Conservation (phyloP, 2,113 vertebrate genomes). For the Hypanus sabinus region DNA sequence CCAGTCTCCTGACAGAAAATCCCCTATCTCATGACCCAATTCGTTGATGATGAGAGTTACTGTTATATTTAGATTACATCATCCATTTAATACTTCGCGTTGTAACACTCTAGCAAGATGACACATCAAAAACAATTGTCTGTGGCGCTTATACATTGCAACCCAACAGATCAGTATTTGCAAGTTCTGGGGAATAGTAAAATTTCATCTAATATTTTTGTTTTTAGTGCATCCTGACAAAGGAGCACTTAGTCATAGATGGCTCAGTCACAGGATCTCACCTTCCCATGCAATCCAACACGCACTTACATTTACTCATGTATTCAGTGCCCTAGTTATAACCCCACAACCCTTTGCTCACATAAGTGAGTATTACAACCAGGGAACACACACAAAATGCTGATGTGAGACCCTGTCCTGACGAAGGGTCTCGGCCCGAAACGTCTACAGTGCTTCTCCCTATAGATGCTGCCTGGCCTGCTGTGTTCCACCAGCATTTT, state of each 20-base stretch:
- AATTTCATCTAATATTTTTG: not conserved
- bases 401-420: too few species aligned
- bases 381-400: too few species aligned
- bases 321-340: too few species aligned
- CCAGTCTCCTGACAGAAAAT: not conserved
- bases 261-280: not conserved
- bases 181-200: not conserved
- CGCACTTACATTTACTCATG: not conserved
- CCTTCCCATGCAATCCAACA: not conserved
- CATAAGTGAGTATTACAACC: too few species aligned
- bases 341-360: too few species aligned
- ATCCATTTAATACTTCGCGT: not conserved
- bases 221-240: too few species aligned
- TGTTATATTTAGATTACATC: not conserved
- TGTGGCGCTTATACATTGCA: not conserved
- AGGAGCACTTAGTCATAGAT: not conserved
- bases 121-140: not conserved
- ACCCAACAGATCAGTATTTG: not conserved
- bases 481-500: too few species aligned
- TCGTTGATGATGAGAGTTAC: not conserved
- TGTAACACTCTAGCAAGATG: not conserved
- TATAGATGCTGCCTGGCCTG: too few species aligned
- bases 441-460: too few species aligned
- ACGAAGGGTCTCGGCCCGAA: too few species aligned
- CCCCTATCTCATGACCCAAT: not conserved